Evolutionary conservation across 2,888 invertebrate genomes (phyloP), one percentile per base, ranked within the genome.

Genomic region (Ennomos fuscantarius): DNA sequence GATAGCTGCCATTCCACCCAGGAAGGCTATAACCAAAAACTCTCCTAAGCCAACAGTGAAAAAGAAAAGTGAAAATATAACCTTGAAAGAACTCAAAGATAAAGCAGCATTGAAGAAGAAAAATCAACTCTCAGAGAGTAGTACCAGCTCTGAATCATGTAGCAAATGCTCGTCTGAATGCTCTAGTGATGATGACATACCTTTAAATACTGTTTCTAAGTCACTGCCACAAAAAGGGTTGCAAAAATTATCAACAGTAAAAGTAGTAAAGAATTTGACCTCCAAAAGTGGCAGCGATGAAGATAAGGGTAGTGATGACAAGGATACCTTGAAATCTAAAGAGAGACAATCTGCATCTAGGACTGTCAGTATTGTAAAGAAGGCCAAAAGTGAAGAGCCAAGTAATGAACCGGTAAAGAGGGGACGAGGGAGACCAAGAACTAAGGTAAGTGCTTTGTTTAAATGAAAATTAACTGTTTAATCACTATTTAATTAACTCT

Each of bases 1-100:
- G 70, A 94, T 94, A 55, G 94, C 94, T 63, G 94, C 94, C 40
- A 93, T 94, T 61, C 93, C 92, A 44, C 93, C 93, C n/a, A 74
- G 84, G 44, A 93, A 79, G 76, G 79, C 68, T 63, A 80, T 80
- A 71, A 82, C 81, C 39, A 92, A 82, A 68, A 88, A 82, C 65
- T 79, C 84, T 48, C 70, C 79, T 35, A 85, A 87, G 70, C 81
- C 89, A 58, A 69, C 80, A 44, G 83, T 81, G 2, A 89, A 88
- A 72, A 88, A 85, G 76, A 89, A 88, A 82, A 60, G 73, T 8
- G 76, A 74, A 15, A 81, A 79, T 36, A 81, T 77, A 64, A 65
- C 71, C 58, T 60, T 69, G 44, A 78, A 72, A 55, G 65, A 69
- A 9, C 62, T 73, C 33, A 79, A 73, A 64, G 72, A 75, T 2